Conservation (phyloP, 23 tunicate species). For the Trididemnum clinides region DNA sequence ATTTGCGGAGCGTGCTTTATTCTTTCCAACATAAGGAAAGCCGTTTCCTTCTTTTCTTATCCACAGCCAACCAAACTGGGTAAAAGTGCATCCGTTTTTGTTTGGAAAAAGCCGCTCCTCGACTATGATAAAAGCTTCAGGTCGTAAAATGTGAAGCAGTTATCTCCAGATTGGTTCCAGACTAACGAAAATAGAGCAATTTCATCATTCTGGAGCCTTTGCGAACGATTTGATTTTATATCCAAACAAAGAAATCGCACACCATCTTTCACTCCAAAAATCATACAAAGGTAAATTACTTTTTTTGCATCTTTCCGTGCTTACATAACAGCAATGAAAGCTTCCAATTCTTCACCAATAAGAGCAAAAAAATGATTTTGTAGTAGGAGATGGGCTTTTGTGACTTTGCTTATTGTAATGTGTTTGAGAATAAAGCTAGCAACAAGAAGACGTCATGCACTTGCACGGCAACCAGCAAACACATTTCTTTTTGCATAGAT, state of each 20-base stretch:
- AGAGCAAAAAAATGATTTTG: background rate
- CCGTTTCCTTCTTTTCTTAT: too few relatives aligned
- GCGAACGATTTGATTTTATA: too few relatives aligned
- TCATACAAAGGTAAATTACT: background rate
- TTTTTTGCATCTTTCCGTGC: background rate
- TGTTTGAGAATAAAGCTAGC: too few relatives aligned
- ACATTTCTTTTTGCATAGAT: background rate
- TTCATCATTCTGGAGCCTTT: too few relatives aligned
- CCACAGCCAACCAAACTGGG: too few relatives aligned
- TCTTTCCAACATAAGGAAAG: too few relatives aligned
- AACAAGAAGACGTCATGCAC: constrained; percentile 1
- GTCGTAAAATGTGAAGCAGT: background rate
- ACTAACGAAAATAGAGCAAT: too few relatives aligned
- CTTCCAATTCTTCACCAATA: constrained; percentile 6
- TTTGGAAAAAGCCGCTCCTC: background rate
- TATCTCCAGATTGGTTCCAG: too few relatives aligned
- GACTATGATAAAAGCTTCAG: background rate
- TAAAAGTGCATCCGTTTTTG: too few relatives aligned
- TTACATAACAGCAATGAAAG: too few relatives aligned
- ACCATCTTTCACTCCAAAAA: constrained; percentile 2
- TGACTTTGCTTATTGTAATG: background rate
- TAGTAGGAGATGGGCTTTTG: constrained; percentile 4
- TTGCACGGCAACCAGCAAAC: background rate
- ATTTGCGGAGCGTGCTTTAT: too few relatives aligned
- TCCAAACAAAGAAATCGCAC: background rate